Percentiles rank a stretch among this genome's conserved stretches.
phyloP scores from a whole-genome alignment of 2,113 vertebrate species.

The Phyllostomus hastatus region DNA sequence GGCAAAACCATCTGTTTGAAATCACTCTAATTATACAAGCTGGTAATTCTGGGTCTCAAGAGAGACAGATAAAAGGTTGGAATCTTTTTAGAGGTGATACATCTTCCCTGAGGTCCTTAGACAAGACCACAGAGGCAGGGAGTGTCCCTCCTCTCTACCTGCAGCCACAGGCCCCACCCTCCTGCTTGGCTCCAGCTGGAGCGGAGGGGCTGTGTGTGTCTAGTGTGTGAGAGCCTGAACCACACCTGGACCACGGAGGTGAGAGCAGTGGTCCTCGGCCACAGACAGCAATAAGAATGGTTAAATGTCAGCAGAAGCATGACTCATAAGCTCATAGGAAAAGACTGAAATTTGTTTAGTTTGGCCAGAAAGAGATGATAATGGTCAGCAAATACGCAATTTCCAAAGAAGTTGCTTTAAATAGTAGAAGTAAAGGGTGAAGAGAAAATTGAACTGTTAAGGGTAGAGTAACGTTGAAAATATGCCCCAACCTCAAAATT shows the following conservation, averaged over 20 bases:
- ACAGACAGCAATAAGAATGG: neutral
- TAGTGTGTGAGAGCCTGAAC: neutral
- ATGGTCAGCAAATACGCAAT: neutral
- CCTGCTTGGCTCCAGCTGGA: rapidly evolving
- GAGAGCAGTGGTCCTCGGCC: neutral
- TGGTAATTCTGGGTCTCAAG: neutral
- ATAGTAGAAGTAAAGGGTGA: neutral
- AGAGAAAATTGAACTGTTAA: neutral
- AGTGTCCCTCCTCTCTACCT: rapidly evolving
- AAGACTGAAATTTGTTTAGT: conserved; percentile 8
- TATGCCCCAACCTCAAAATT: neutral
- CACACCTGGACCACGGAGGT: too few relatives aligned
- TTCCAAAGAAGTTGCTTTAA: neutral
- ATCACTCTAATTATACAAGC: neutral
- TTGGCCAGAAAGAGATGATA: neutral
- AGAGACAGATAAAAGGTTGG: neutral
- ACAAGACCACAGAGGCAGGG: neutral
- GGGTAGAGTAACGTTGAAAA: neutral
- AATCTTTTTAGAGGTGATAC: neutral
- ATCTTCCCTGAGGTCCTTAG: neutral
- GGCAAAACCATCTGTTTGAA: conserved; percentile 30
- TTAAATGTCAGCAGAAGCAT: neutral
- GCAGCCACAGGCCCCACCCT: neutral
- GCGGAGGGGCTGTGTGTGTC: too few relatives aligned
- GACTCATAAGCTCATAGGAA: neutral